Evolutionary conservation across 2,888 invertebrate genomes (phyloP), one percentile per base, ranked within the genome.

Genomic region (Xestoiulus laeticollis): DNA sequence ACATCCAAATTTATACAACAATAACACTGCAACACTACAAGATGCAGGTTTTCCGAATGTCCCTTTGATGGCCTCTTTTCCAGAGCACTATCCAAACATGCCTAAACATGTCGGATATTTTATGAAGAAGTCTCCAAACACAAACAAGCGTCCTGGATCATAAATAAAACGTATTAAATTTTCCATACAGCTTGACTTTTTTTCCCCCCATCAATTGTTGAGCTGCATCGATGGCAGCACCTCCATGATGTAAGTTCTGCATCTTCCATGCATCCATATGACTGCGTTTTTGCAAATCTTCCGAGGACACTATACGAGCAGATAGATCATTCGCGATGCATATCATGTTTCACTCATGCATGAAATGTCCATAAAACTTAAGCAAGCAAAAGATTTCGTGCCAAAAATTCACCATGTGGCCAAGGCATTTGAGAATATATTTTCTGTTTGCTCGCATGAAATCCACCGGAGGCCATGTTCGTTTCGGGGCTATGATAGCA

Each of bases 301-400:
- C 59, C 59, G 22, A 59, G 59, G 22, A 22, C 59, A 0, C 6
- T 10, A 59, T 6, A 22, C 59, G 10, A 59, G 59, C 22, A 59
- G 59, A 59, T 22, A 59, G 59, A 59, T 59, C 59, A 59, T 59
- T 59, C 59, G 22, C 59, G 22, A 59, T 59, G 59, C 59, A 59
- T 59, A 59, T 59, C 59, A 59, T 59, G 59, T 59, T 59, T 59
- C 59, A 59, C 19, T 19, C 59, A 59, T 22, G 59, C 59, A 59
- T 59, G 59, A 59, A 59, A 59, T 22, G 59, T 59, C 59, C 22
- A 59, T 59, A 59, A 59, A 59, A 59, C 59, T 59, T 59, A 59
- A 59, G 59, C 59, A 22, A 22, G 59, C 59, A 59, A 59, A 59
- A 59, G 59, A 59, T 59, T 8, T 59, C 59, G 59, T 59, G 59